Evolutionary conservation across 2,113 vertebrate genomes (phyloP).

Genomic region (Eidolon helvum): DNA sequence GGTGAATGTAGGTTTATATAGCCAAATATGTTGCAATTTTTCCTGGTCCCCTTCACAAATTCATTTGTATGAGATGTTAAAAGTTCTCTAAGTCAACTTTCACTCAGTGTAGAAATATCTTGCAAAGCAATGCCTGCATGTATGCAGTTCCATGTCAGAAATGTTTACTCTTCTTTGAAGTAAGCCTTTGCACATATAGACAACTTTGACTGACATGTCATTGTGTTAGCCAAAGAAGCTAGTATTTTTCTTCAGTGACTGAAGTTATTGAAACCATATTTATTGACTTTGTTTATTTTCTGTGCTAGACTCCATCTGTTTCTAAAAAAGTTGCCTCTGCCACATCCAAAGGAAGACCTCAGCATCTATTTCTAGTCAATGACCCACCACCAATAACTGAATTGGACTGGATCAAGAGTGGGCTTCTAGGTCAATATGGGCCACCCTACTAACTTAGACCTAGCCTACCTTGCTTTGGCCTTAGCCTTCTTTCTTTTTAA

Average conservation of each 20-base stretch:
- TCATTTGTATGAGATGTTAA: neutral
- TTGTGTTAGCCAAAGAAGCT: neutral
- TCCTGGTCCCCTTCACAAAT: neutral
- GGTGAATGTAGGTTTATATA: too few species aligned
- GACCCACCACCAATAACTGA: neutral
- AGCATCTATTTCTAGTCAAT: neutral
- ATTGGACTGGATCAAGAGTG: neutral
- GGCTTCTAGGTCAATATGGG: neutral
- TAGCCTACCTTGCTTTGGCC: neutral
- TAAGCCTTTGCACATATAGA: neutral
- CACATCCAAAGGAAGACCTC: neutral
- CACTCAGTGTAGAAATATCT: neutral
- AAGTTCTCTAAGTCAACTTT: neutral
- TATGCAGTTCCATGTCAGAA: neutral
- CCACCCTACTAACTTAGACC: neutral
- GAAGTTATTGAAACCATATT: neutral
- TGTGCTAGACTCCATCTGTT: neutral
- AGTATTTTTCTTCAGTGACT: neutral
- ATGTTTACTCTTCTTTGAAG: neutral
- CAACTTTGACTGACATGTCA: neutral
- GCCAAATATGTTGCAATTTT: neutral
- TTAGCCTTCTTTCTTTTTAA: neutral
- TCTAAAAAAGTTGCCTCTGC: neutral
- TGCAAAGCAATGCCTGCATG: neutral
- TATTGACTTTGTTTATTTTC: neutral